A percentile compares a stretch with the other conserved stretches of the same genome.
Evolutionary conservation across 53 echinoderm and acorn worm genomes (phyloP).

Genomic region (Arbacia lixula): DNA sequence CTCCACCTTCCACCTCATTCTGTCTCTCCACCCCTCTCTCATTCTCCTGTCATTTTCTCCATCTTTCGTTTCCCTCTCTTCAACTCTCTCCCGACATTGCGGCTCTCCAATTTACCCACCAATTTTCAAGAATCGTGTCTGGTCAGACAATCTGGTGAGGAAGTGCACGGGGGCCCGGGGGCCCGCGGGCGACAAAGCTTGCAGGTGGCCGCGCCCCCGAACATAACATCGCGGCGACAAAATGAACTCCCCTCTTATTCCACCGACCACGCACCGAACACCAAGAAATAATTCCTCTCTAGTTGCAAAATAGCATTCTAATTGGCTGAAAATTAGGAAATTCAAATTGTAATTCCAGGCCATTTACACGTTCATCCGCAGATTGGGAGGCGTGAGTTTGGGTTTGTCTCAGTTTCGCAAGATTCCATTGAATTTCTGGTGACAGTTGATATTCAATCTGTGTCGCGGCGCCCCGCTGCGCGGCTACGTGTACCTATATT

Average conservation of each 20-base stretch:
- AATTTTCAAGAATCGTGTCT: neutral
- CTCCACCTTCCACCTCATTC: too few species aligned
- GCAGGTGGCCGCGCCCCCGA: conserved; percentile 12
- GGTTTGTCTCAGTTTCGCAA: neutral
- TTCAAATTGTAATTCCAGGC: conserved; percentile 36
- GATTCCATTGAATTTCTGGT: neutral
- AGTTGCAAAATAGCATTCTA: conserved; percentile 19
- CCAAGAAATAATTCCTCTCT: neutral
- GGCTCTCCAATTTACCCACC: conserved; percentile 28
- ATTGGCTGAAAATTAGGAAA: conserved; percentile 45
- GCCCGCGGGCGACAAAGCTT: neutral
- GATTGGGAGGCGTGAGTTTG: conserved; percentile 18
- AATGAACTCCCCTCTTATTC: conserved; percentile 14
- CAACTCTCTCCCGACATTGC: conserved; percentile 7
- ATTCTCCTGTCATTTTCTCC: too few species aligned
- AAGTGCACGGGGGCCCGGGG: neutral
- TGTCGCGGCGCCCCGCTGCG: too few species aligned
- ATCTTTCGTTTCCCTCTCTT: too few species aligned
- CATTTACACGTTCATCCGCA: conserved; percentile 39
- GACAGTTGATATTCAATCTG: neutral
- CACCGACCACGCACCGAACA: neutral
- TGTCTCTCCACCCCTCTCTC: too few species aligned
- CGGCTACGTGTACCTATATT: too few species aligned
- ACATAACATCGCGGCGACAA: neutral
- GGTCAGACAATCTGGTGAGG: neutral